Percentiles rank a stretch among this genome's conserved stretches.
These are phyloP conservation scores for Eunapius fragilis DNA, from an alignment of 37 sponge, comb jelly and placozoan genomes.

Conservation along the genomic window DNA sequence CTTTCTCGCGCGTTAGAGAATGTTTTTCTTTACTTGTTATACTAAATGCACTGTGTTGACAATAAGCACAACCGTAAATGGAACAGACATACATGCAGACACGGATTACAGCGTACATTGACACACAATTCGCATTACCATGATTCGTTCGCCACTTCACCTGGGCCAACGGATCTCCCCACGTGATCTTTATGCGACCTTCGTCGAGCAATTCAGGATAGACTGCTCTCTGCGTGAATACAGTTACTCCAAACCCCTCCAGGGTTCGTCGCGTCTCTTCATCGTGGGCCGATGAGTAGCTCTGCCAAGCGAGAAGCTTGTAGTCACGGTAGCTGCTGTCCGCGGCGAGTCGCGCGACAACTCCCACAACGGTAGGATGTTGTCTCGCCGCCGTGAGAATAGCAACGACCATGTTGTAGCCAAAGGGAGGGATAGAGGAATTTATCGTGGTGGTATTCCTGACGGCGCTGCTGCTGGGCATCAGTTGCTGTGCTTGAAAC, in stretches of 20 bases:
- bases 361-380: slow-evolving; percentile 10
- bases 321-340: slow-evolving; percentile 1
- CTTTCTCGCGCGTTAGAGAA: no score
- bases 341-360: neutral
- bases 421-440: neutral
- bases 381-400: slow-evolving; percentile 25
- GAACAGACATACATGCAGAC: no score
- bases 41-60: no score
- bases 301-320: slow-evolving; percentile 11
- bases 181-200: slow-evolving; percentile 1
- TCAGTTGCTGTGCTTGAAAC: neutral
- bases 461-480: neutral
- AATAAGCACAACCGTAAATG: no score
- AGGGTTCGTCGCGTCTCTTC: neutral
- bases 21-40: no score
- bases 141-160: slow-evolving; percentile 18
- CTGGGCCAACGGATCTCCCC: slow-evolving; percentile 15
- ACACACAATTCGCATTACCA: no score
- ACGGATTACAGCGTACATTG: no score
- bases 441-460: neutral
- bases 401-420: slow-evolving; percentile 22
- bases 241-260: neutral
- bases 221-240: neutral
- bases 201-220: neutral
- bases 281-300: slow-evolving; percentile 2